phyloP scores from a whole-genome alignment of 2,888 invertebrate genomes.

The Heliconius charithonia region DNA sequence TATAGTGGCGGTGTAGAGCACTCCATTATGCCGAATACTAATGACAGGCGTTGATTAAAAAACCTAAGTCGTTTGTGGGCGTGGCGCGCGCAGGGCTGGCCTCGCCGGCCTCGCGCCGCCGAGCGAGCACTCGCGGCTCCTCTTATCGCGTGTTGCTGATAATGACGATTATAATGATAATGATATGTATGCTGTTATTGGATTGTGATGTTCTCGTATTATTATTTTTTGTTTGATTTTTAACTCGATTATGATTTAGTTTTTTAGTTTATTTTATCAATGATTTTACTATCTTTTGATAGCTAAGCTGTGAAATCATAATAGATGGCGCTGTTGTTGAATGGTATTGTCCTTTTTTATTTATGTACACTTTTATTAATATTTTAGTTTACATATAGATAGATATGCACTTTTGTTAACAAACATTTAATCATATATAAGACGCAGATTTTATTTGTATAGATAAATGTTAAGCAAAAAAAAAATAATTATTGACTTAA shows the following conservation, averaged over 20 bases:
- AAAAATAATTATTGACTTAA: too few relatives aligned
- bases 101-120: constrained; percentile 51
- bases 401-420: neutral
- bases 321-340: neutral
- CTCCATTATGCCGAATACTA: constrained; percentile 79
- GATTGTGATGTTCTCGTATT: neutral
- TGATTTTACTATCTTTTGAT: neutral
- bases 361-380: too few relatives aligned
- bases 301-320: neutral
- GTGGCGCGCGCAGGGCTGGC: constrained; percentile 51
- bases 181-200: neutral
- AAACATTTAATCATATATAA: neutral
- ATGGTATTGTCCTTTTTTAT: too few relatives aligned
- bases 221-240: neutral
- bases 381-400: too few relatives aligned
- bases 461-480: too few relatives aligned
- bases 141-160: neutral
- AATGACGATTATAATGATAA: neutral
- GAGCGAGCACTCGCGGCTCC: neutral
- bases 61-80: constrained; percentile 50
- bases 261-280: neutral
- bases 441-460: neutral
- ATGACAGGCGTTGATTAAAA: constrained; percentile 82
- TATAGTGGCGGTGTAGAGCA: constrained; percentile 38
- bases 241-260: neutral